Evolutionary conservation across 2,888 invertebrate genomes (phyloP).

Genomic region (Lysandra bellargus): DNA sequence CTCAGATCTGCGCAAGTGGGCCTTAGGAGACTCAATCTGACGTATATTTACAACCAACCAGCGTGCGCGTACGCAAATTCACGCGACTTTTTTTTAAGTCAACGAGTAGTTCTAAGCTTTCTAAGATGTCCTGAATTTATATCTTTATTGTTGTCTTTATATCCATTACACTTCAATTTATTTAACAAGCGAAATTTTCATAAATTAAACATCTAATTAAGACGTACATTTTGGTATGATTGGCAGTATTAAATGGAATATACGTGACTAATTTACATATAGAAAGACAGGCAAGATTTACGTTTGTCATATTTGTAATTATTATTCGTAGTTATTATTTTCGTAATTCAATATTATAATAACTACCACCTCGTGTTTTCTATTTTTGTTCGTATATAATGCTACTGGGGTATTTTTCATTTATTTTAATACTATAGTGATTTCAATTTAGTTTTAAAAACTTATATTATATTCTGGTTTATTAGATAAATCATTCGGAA

Average conservation of each 20-base stretch:
- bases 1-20: no score
- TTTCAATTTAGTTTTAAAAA: background rate
- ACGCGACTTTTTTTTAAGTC: background rate
- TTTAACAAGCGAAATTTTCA: background rate
- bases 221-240: background rate
- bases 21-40: background rate
- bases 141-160: background rate
- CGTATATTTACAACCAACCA: background rate
- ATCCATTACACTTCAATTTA: background rate
- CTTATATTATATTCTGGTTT: background rate
- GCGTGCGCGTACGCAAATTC: background rate
- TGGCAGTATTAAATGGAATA: slow-evolving; percentile 6
- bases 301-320: background rate
- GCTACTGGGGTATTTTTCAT: background rate
- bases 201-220: background rate
- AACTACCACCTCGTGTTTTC: background rate
- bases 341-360: background rate
- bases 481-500: background rate
- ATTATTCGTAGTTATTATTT: background rate
- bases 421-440: background rate
- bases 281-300: background rate
- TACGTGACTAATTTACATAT: background rate
- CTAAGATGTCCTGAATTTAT: background rate
- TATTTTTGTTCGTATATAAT: background rate
- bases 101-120: background rate